phyloP scores from a whole-genome alignment of 2,888 invertebrate species.

The Gastracanthus pulcherrimus region DNA sequence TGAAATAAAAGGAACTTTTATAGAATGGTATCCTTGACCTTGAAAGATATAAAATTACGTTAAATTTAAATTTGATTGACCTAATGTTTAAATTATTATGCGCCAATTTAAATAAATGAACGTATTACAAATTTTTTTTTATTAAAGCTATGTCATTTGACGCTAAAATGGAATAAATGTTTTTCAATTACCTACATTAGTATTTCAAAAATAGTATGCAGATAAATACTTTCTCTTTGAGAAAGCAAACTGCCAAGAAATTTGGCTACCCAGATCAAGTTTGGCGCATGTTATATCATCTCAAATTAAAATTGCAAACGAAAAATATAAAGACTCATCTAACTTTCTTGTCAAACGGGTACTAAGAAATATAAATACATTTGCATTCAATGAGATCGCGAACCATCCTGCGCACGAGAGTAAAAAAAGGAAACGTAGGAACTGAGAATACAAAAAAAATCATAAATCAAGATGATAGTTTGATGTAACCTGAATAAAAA shows the following conservation, averaged over 20 bases:
- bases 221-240: conserved; percentile 13
- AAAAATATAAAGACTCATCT: background rate
- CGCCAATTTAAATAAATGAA: background rate
- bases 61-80: background rate
- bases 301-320: background rate
- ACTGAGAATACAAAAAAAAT: too few species aligned
- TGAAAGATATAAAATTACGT: background rate
- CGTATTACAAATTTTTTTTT: too few species aligned
- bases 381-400: too few species aligned
- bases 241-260: conserved; percentile 24
- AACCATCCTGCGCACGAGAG: too few species aligned
- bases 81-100: background rate
- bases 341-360: background rate
- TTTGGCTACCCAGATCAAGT: conserved; percentile 15
- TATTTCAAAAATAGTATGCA: background rate
- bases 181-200: background rate
- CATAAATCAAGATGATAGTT: too few species aligned
- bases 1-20: background rate
- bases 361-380: too few species aligned
- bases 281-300: background rate
- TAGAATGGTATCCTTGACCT: background rate
- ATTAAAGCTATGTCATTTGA: too few species aligned
- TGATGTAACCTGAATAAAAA: too few species aligned
- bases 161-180: background rate
- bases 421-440: too few species aligned